Evolutionary conservation across 2,888 invertebrate genomes (phyloP), one percentile per base, ranked within the genome.

Genomic region (Eulithis prunata): DNA sequence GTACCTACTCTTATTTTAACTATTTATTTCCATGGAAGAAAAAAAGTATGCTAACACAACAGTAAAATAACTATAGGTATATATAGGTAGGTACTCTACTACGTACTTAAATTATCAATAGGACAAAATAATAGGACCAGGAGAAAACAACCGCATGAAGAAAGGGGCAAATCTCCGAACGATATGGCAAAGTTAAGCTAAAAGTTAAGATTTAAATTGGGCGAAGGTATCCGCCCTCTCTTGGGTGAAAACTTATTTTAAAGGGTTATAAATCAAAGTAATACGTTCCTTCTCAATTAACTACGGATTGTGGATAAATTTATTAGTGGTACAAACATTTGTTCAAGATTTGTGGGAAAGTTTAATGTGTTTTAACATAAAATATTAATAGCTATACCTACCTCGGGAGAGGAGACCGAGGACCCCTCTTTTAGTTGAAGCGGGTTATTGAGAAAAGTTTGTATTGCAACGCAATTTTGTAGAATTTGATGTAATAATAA

Each of bases 201-300:
- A 81, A 88, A 90, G 86, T 89, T 88, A 82, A 83, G 86, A 87
- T 85, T 87, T 86, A 86, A 87, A 89, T 88, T 88, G 82, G 86
- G 82, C 81, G 81, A 81, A 75, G 82, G 56, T 63, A 63, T 62
- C 83, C 79, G 72, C 80, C 79, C 78, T 78, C 71, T 71, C 75
- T 72, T 81, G 84, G 81, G 81, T 66, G 62, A 64, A 80, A 85
- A 86, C 85, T 87, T 85, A 81, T 86, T 85, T 86, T 83, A 86
- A 86, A 84, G 88, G 87, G 86, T 81, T 85, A 81, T 88, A 89
- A 88, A 88, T 90, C 89, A 87, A 86, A 87, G 83, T 84, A 86
- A 87, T 89, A 84, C 84, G 81, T 82, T 82, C 78, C 75, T 82
- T 84, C 84, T 88, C 87, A 86, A 89, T 88, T 88, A 88, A 82